Conservation (phyloP, 1,140 invertebrate species). For the Battus philenor region DNA sequence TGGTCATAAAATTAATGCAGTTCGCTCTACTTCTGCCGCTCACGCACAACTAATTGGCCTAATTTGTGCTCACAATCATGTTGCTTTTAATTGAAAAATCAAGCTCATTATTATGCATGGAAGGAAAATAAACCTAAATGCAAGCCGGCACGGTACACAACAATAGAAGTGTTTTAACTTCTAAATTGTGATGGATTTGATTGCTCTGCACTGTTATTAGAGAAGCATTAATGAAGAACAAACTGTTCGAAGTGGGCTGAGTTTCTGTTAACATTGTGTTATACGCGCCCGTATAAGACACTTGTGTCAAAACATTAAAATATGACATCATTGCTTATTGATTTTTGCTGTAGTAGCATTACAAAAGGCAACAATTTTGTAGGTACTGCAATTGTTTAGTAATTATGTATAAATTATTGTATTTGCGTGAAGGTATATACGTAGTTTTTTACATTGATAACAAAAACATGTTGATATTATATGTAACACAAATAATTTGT, state of each 20-base stretch:
- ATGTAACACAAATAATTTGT: no score
- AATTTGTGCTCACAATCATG: constrained; percentile 44
- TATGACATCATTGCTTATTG: constrained; percentile 8
- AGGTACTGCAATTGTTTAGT: no score
- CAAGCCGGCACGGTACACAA: background rate
- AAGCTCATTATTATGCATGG: constrained; percentile 2
- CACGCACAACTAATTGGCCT: constrained; percentile 47
- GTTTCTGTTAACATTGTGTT: constrained; percentile 3
- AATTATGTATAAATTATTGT: no score
- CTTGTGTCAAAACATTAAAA: background rate
- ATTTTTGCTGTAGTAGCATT: no score
- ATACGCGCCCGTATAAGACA: background rate
- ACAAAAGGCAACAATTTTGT: no score
- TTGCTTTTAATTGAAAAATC: constrained; percentile 33
- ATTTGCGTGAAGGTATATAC: no score
- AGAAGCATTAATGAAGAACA: constrained; percentile 1
- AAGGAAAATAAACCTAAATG: constrained; percentile 6
- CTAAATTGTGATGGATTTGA: constrained; percentile 8
- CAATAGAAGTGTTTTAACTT: constrained; percentile 3
- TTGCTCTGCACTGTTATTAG: constrained; percentile 11
- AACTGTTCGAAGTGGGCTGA: constrained; percentile 1
- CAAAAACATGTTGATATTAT: no score
- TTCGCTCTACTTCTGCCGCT: constrained; percentile 26
- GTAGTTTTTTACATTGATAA: no score
- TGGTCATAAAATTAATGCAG: constrained; percentile 43